Conservation (phyloP, 1,140 invertebrate species). For the Apis dorsata region DNA sequence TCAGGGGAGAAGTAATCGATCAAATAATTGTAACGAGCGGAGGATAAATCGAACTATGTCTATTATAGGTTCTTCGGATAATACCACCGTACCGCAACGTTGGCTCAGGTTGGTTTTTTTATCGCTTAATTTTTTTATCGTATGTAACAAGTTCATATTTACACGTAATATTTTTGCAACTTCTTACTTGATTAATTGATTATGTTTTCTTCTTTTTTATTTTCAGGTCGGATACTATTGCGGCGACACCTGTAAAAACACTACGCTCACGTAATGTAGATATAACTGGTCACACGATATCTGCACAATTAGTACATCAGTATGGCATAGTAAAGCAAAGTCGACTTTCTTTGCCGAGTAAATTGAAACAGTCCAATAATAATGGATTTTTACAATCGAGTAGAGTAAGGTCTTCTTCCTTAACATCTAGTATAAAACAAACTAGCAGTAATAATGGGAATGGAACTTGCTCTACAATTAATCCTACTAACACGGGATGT, state of each 20-base stretch:
- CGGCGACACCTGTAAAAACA: constrained; percentile 76
- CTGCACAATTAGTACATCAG: constrained; percentile 74
- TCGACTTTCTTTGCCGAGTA: constrained; percentile 66
- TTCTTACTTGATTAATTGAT: background rate
- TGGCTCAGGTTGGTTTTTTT: constrained; percentile 69
- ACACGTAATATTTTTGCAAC: background rate
- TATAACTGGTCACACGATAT: constrained; percentile 74
- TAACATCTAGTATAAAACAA: constrained; percentile 65
- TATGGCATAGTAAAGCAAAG: constrained; percentile 74
- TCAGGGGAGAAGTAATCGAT: constrained; percentile 61
- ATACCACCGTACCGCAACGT: constrained; percentile 68
- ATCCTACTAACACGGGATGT: constrained; percentile 43
- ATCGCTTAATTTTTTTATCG: background rate
- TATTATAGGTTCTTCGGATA: constrained; percentile 49
- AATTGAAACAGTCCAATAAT: constrained; percentile 64
- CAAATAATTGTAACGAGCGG: constrained; percentile 55
- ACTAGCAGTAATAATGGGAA: constrained; percentile 39
- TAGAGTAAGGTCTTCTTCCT: constrained; percentile 58
- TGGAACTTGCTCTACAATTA: constrained; percentile 54
- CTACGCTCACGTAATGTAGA: constrained; percentile 77
- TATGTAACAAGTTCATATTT: background rate
- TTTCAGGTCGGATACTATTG: constrained; percentile 76
- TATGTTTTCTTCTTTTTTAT: background rate
- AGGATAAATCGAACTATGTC: constrained; percentile 53
- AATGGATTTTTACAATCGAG: constrained; percentile 52